Conservation (phyloP, 2,113 vertebrate genomes). For the Eonycteris spelaea region DNA sequence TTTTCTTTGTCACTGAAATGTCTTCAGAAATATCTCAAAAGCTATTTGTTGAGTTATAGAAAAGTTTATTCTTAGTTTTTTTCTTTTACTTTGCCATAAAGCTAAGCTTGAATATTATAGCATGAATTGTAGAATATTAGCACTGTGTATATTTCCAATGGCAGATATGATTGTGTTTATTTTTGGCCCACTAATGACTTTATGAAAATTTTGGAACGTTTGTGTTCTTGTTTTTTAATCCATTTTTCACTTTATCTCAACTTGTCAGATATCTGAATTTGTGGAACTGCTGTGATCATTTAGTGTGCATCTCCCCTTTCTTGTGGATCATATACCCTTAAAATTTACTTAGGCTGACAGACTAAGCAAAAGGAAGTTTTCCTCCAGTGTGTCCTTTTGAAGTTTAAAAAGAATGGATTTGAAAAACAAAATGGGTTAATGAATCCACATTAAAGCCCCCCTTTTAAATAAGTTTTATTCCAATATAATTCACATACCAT, state of each 20-base stretch:
- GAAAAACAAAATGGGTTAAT: neutral
- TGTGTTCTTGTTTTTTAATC: neutral
- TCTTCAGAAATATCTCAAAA: neutral
- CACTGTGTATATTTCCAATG: neutral
- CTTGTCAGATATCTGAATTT: neutral
- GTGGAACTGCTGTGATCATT: neutral
- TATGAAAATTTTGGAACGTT: neutral
- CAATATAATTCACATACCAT: neutral
- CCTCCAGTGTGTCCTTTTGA: neutral
- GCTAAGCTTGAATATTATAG: neutral
- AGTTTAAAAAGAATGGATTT: neutral
- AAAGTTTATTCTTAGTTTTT: neutral
- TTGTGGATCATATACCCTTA: neutral
- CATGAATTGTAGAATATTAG: neutral
- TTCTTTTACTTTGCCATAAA: neutral
- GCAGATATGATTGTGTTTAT: neutral
- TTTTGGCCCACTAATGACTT: neutral
- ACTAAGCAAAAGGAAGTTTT: neutral
- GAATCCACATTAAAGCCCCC: neutral
- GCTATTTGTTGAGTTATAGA: neutral
- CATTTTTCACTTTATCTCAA: neutral
- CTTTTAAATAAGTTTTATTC: slow-evolving; percentile 13
- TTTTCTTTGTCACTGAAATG: neutral
- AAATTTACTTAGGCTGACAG: neutral
- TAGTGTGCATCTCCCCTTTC: neutral